Evolutionary conservation across 2,888 invertebrate genomes (phyloP).

Genomic region (Parascotia fuliginaria): DNA sequence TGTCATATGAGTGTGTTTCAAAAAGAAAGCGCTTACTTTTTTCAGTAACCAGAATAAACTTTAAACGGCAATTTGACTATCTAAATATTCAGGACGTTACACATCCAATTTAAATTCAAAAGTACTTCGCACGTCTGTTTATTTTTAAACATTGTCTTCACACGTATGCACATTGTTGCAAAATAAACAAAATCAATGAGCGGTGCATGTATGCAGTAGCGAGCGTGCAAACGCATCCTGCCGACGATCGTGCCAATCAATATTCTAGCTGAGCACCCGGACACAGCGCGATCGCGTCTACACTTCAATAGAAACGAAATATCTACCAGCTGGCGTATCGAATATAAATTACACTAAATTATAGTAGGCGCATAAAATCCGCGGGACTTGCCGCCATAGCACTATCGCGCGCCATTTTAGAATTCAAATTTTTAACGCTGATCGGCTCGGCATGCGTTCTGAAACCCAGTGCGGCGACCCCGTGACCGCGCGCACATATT

Average conservation of each 20-base stretch:
- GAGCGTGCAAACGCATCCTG: conserved; percentile 67
- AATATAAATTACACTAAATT: conserved; percentile 82
- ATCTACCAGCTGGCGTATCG: conserved; percentile 73
- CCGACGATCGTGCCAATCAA: conserved; percentile 56
- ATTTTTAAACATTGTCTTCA: conserved; percentile 54
- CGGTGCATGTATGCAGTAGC: conserved; percentile 60
- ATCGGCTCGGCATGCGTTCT: conserved; percentile 56
- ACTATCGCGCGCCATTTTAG: conserved; percentile 61
- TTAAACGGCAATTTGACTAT: conserved; percentile 13
- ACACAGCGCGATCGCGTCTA: conserved; percentile 64
- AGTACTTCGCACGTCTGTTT: conserved; percentile 50
- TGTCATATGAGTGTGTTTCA: background rate
- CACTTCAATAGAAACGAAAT: conserved; percentile 78
- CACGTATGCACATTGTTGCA: conserved; percentile 53
- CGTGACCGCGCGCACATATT: conserved; percentile 80
- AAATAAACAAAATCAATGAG: conserved; percentile 57
- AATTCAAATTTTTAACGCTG: conserved; percentile 57
- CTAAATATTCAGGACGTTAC: conserved; percentile 21
- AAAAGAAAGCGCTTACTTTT: background rate
- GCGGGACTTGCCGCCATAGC: conserved; percentile 53
- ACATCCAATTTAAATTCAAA: conserved; percentile 52
- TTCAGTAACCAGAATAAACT: conserved; percentile 9
- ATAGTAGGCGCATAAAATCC: conserved; percentile 71
- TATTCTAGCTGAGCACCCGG: conserved; percentile 72
- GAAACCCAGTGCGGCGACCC: conserved; percentile 75